Percentiles rank a stretch among this genome's conserved stretches.
Evolutionary conservation across 2,113 vertebrate genomes (phyloP).

Genomic region (Numenius arquata): DNA sequence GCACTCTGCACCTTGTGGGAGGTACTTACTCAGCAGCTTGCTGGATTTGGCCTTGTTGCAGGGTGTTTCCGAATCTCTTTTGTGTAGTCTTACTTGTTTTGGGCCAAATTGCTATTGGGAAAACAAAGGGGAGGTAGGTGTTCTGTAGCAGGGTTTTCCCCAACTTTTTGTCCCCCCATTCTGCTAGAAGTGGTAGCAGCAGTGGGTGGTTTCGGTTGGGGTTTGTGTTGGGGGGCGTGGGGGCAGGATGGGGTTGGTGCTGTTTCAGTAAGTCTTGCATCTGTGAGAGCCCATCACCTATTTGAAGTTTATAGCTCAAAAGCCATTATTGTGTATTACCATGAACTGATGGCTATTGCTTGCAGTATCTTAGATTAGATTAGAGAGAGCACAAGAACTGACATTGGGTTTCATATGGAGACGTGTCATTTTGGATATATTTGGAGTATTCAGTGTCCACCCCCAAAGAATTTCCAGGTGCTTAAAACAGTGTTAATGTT

Average conservation of each 20-base stretch:
- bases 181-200: neutral
- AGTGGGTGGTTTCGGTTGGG: neutral
- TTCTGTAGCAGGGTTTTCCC: neutral
- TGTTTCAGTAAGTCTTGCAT: neutral
- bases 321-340: neutral
- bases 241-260: neutral
- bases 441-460: neutral
- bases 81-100: neutral
- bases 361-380: neutral
- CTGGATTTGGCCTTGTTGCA: constrained; percentile 10
- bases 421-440: neutral
- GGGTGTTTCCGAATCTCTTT: neutral
- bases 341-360: neutral
- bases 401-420: neutral
- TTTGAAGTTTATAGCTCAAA: neutral
- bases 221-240: neutral
- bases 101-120: neutral
- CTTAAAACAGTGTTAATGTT: neutral
- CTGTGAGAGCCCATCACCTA: neutral
- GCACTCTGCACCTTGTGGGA: neutral
- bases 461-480: neutral
- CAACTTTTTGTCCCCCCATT: fast-evolving
- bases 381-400: neutral
- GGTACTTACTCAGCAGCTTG: constrained; percentile 48
- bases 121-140: neutral